phyloP scores from a whole-genome alignment of 2,113 vertebrate species.

The Solenodon paradoxus region DNA sequence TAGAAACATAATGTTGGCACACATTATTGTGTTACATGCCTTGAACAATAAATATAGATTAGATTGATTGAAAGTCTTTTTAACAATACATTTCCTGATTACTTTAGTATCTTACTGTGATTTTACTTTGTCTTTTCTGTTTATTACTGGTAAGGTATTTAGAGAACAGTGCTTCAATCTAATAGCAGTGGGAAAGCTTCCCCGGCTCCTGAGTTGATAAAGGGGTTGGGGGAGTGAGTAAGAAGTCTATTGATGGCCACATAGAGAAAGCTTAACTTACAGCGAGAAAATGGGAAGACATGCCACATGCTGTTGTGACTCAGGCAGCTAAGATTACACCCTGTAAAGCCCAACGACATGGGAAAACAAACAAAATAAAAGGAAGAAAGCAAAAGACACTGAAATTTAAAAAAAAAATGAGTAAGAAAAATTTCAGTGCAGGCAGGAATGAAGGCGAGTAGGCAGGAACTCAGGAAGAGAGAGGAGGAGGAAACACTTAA shows the following conservation, averaged over 20 bases:
- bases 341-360: too few relatives aligned
- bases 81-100: constrained; percentile 6
- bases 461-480: too few relatives aligned
- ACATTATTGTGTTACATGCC: constrained; percentile 5
- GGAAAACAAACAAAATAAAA: too few relatives aligned
- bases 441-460: too few relatives aligned
- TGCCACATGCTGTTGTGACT: too few relatives aligned
- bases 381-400: too few relatives aligned
- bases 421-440: too few relatives aligned
- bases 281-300: too few relatives aligned
- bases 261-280: not conserved
- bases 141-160: not conserved
- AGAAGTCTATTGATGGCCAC: not conserved
- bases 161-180: not conserved
- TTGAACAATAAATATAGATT: constrained; percentile 21
- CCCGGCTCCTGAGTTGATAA: not conserved
- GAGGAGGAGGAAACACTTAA: too few relatives aligned
- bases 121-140: not conserved
- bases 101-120: not conserved
- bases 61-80: constrained; percentile 15
- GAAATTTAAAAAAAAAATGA: too few relatives aligned
- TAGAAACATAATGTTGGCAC: not conserved
- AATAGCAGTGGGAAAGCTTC: not conserved
- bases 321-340: too few relatives aligned
- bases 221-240: too few relatives aligned